Evolutionary conservation across 2,888 invertebrate species (phyloP).

Genomic region (Acrobasis consociella): DNA sequence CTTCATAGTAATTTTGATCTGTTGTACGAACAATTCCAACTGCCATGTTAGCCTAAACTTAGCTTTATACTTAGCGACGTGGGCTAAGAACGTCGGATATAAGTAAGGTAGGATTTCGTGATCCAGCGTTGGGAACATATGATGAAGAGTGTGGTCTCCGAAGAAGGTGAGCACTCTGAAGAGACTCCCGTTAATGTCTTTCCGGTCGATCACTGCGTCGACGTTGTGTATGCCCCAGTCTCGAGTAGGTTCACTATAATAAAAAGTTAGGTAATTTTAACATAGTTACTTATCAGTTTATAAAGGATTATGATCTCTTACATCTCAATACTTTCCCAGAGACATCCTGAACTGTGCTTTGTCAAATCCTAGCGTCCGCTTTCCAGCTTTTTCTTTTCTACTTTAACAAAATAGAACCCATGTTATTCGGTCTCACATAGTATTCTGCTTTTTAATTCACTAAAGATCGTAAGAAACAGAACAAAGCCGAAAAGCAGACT

Average conservation of each 20-base stretch:
- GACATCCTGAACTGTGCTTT: no score
- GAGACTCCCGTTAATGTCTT: conserved; percentile 84
- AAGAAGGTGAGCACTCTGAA: conserved; percentile 87
- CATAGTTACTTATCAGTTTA: no score
- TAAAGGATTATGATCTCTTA: no score
- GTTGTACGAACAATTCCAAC: conserved; percentile 62
- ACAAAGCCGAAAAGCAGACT: no score
- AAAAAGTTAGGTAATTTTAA: conserved; percentile 16
- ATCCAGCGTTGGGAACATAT: conserved; percentile 91
- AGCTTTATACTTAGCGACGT: conserved; percentile 84
- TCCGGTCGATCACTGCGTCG: conserved; percentile 88
- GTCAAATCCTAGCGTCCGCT: no score
- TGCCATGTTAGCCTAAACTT: conserved; percentile 66
- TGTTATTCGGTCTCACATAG: no score
- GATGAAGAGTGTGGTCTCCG: conserved; percentile 90
- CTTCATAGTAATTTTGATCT: conserved; percentile 57
- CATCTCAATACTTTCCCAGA: no score
- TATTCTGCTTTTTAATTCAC: no score
- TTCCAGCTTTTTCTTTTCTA: no score
- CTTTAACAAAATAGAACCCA: no score
- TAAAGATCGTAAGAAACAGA: no score
- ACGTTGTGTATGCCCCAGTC: conserved; percentile 92
- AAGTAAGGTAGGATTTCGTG: conserved; percentile 86
- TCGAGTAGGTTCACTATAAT: conserved; percentile 71
- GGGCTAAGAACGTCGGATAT: conserved; percentile 83